Percentiles rank a stretch among this genome's conserved stretches.
Conservation (phyloP, 2,888 invertebrate genomes). For the Aleiodes leptofemur region DNA sequence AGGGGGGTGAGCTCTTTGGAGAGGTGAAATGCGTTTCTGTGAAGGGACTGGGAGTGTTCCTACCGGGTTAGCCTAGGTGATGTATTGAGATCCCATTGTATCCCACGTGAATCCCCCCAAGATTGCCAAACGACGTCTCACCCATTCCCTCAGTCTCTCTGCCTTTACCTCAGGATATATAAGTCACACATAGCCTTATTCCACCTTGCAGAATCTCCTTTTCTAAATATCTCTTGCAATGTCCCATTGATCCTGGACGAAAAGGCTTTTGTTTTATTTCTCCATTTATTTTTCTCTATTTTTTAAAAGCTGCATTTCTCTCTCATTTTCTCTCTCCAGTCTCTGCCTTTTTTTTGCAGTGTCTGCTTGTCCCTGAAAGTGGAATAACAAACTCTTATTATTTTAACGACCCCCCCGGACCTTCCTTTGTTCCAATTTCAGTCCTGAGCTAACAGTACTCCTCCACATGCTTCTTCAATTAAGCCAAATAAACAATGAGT, state of each 20-base stretch:
- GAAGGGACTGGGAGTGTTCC: slow-evolving; percentile 43
- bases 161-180: slow-evolving; percentile 32
- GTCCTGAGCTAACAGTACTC: slow-evolving; percentile 27
- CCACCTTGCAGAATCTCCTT: slow-evolving; percentile 22
- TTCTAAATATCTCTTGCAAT: slow-evolving; percentile 35
- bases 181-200: slow-evolving; percentile 29
- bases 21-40: slow-evolving; percentile 50
- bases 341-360: slow-evolving; percentile 50
- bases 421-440: slow-evolving; percentile 35
- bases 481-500: slow-evolving; percentile 13
- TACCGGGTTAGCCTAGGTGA: slow-evolving; percentile 72
- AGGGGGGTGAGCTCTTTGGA: slow-evolving; percentile 54
- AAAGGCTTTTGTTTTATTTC: slow-evolving; percentile 39
- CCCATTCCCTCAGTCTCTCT: slow-evolving; percentile 43
- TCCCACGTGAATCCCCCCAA: slow-evolving; percentile 73
- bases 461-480: slow-evolving; percentile 22
- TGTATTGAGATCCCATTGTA: slow-evolving; percentile 76
- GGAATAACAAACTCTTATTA: slow-evolving; percentile 70
- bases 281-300: slow-evolving; percentile 41
- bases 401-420: slow-evolving; percentile 64
- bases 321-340: neutral
- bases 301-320: slow-evolving; percentile 34
- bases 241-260: slow-evolving; percentile 3
- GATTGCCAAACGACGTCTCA: slow-evolving; percentile 74
- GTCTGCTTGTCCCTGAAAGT: slow-evolving; percentile 46